Evolutionary conservation across 2,797 vertebrate species (phyloP), one percentile per base, ranked within the genome.

Genomic region (Gymnopithys bicolor): DNA sequence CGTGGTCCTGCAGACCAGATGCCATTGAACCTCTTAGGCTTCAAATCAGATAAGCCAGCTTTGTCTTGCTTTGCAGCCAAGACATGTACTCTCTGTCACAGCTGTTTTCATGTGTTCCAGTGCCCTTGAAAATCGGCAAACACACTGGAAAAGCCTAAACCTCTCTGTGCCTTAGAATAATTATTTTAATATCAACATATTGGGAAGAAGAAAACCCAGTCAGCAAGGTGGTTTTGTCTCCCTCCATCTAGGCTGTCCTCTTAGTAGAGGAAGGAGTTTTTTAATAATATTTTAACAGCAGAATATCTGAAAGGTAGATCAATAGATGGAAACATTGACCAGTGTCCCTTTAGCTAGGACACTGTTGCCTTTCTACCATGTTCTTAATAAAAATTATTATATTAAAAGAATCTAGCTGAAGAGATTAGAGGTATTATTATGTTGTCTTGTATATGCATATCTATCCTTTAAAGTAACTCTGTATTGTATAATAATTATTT

Each of bases 1-100:
- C 1, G 0, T 17, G 71, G 53, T 45, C 62, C 77, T 25, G 37
- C 0, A 0, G 10, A 55, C 30, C 55, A 25, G 24, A 27, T 1
- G 1, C 59, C 33, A 6, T 39, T 10, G 1, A 12, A 60, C 7
- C 35, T 83, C 69, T 67, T 10, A 10, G 51, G 32, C 39, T 84
- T 73, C 62, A 81, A 28, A 79, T 55, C 33, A 49, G 32, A 89
- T 37, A 62, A 81, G 55, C n/a, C 63, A 58, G 32, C 46, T 75
- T 62, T 84, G 33, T 22, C 46, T 78, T 66, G 60, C 22, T 75
- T 75, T 91, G 59, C 63, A 87, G 59, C 46, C 80, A 87, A 88
- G 46, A 17, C 73, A 27, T 18, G 23, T 35, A 63, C 58, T 35
- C 33, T 70, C 63, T 41, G n/a, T 71, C 58, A 84, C 68, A 1